Base-by-base conservation (phyloP, 2,797 vertebrate species). In the Esox masquinongy region DNA sequence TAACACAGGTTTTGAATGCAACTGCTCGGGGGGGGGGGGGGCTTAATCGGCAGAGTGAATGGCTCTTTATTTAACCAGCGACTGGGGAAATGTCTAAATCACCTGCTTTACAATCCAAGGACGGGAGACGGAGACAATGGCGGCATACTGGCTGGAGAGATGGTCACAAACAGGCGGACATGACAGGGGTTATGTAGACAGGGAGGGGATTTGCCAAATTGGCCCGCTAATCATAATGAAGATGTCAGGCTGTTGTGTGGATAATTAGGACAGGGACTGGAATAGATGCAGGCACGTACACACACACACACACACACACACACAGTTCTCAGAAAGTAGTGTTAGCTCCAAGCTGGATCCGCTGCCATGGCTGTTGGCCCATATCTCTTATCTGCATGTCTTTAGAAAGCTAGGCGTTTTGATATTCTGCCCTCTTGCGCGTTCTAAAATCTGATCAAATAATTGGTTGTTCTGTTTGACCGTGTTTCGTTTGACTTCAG, bases 11-110 rank as follows among this genome's bases (percentile, higher is more conserved):
- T 81, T 80, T 80, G 77, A 80, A 87, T 79, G 78, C 81, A 83
- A 71, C 78, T 70, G 81, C 81, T 85, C 79, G 56, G 82, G 74
- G 9, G 43, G 43, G 78, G 56, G 82, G 74, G 74, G 86, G 82
- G 85, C 86, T 86, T 88, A 92, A 89, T 92, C 89, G 86, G 82
- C 43, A 47, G 83, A 81, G 84, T 83, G 90, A 93, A 93, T 93
- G 90, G 90, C 70, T 77, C 79, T 39, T 91, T 88, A 87, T 86
- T 85, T 85, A 90, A 88, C 91, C 85, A 80, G 82, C 74, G 77
- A 80, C 63, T 29, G 0, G 77, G 81, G 80, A 82, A 84, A 84
- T 76, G 74, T 83, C 81, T 74, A 70, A 19, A 73, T 85, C 80
- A 89, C 89, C 86, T 84, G 88, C 87, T 85, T 86, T 1, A 69